Evolutionary conservation across 2,113 vertebrate genomes (phyloP).

Genomic region (Pholis gunnellus): DNA sequence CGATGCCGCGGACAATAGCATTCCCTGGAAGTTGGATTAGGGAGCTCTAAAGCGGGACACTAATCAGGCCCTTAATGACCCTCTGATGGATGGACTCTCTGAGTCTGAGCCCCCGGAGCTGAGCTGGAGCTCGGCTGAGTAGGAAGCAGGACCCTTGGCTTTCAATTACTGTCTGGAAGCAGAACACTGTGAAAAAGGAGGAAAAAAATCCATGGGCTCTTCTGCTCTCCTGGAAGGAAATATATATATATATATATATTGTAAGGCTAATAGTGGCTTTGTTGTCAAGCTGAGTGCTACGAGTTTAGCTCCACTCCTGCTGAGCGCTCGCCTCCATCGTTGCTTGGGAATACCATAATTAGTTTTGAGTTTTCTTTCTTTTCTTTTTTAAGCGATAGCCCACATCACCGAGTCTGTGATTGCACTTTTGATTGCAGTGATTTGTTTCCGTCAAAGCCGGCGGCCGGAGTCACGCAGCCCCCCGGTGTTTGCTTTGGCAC

Average conservation of each 20-base stretch:
- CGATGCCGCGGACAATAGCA: constrained; percentile 41
- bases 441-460: constrained; percentile 1
- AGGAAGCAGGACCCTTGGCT: constrained; percentile 49
- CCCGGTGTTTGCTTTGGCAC: constrained; percentile 10
- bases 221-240: constrained; percentile 12
- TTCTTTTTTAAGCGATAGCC: neutral
- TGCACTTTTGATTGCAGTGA: constrained; percentile 15
- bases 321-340: constrained; percentile 10
- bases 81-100: constrained; percentile 59
- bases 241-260: neutral
- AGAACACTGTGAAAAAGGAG: constrained; percentile 33
- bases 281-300: neutral
- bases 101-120: constrained; percentile 20
- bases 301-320: neutral
- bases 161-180: constrained; percentile 42
- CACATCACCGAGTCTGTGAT: neutral
- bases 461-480: neutral
- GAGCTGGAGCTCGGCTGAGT: constrained; percentile 33
- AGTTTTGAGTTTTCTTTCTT: neutral
- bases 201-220: neutral
- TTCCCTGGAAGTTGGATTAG: constrained; percentile 43
- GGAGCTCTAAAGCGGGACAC: constrained; percentile 40
- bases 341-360: neutral
- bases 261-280: neutral
- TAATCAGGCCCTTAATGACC: constrained; percentile 61